Evolutionary conservation across 2,113 vertebrate species (phyloP).

Genomic region (Eolophus roseicapilla): DNA sequence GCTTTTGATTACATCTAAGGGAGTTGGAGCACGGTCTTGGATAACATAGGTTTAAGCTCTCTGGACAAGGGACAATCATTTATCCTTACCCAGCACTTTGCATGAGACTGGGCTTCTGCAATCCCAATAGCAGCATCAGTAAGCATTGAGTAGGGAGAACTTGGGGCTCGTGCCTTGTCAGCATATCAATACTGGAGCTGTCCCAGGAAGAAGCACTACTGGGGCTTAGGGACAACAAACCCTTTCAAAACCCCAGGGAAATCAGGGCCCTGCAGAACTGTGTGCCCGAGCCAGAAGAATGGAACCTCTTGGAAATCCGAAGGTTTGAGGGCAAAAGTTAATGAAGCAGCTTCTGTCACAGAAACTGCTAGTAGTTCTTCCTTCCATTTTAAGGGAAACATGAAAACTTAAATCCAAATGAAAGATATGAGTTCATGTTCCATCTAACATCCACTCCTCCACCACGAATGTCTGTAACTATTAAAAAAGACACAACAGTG

Average conservation of each 20-base stretch:
- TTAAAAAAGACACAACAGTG: neutral
- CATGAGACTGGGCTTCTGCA: neutral
- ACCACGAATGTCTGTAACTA: neutral
- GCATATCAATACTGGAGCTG: no score
- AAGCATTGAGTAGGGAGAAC: neutral
- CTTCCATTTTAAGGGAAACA: neutral
- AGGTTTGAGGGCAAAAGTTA: neutral
- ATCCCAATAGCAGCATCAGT: neutral
- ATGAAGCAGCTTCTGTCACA: neutral
- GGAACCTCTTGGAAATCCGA: neutral
- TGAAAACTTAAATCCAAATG: neutral
- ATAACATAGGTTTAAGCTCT: neutral
- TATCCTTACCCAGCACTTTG: neutral
- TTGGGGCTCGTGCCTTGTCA: fast-evolving
- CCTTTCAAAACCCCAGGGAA: neutral
- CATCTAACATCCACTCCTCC: neutral
- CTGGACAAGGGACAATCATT: neutral
- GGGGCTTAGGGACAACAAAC: neutral
- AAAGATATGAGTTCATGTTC: neutral
- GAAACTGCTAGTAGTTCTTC: neutral
- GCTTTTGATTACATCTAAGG: neutral
- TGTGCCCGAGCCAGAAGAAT: neutral
- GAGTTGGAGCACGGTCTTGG: neutral
- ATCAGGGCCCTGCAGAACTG: neutral
- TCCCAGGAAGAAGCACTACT: neutral